Base-by-base conservation (phyloP, 2,113 vertebrate genomes). In the Psittacara wagleri region DNA sequence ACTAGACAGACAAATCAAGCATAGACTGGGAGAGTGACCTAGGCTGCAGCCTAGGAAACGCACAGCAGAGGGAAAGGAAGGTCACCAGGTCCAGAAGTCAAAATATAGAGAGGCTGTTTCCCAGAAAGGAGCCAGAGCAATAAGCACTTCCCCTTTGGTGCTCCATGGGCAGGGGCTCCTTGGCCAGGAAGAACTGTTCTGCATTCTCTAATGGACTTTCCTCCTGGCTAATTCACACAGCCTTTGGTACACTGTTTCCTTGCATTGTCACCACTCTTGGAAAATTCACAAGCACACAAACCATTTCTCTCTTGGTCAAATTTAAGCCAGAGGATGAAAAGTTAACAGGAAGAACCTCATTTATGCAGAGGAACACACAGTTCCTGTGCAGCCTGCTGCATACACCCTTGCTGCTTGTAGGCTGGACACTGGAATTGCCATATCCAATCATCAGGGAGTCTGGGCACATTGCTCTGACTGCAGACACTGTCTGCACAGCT, bases 241-340 rank as follows among this genome's bases (percentile, higher is more conserved):
- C 92, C 94, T 84, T 37, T 43, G 44, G 33, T 28, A 48, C 10
- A 4, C 37, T 6, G 1, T 19, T 97, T 97, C 96, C 96, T 92
- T 35, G 86, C 94, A 97, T 97, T 97, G 96, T 96, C 96, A 59
- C 81, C 2, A 1, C 62, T 73, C 86, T 13, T 89, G 94, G 96
- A 85, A 92, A 11, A 29, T 10, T 72, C 70, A 69, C 83, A 89
- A 82, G 81, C 81, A 35, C 19, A 75, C 70, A 74, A 85, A 18
- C 19, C 57, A 33, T 39, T 79, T 5, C 52, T 69, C 57, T 31
- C 61, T 2, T 9, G 44, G 74, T 41, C 84, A 44, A 17, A 14
- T 14, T 28, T 5, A 20, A 43, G 24, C 11, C 86, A 55, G 72
- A 74, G 62, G 44, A 90, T 17, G 75, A 13, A 4, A 29, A 83